Conservation (phyloP, 2,113 vertebrate genomes). For the Syngnathoides biaculeatus region DNA sequence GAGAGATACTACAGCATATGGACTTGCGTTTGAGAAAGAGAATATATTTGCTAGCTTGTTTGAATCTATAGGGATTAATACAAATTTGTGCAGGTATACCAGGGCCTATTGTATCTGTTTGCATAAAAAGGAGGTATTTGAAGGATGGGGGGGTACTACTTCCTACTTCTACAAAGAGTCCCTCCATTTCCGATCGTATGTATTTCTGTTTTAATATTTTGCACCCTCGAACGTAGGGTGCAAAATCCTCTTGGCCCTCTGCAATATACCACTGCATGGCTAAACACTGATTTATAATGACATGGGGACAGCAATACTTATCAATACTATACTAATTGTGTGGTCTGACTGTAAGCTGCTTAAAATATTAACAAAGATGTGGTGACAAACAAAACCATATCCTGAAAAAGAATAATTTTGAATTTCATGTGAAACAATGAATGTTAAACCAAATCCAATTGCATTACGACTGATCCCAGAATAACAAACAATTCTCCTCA, state of each 20-base stretch:
- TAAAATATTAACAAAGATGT: neutral
- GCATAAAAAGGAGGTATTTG: too few relatives aligned
- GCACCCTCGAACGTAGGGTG: too few relatives aligned
- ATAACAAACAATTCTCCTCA: neutral
- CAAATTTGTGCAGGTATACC: neutral
- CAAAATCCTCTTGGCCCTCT: too few relatives aligned
- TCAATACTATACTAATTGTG: too few relatives aligned
- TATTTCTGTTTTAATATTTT: neutral
- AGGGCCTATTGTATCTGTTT: neutral
- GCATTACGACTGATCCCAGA: neutral
- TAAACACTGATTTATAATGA: too few relatives aligned
- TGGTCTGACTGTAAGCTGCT: neutral
- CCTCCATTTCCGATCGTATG: neutral
- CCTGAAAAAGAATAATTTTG: neutral
- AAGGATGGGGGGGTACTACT: neutral
- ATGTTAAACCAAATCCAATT: neutral
- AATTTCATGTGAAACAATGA: neutral
- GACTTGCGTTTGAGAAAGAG: slow-evolving; percentile 8
- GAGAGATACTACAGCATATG: slow-evolving; percentile 9
- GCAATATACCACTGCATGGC: too few relatives aligned
- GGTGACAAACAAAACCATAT: neutral
- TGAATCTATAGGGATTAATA: neutral
- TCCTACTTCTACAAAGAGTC: neutral
- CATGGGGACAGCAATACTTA: too few relatives aligned
- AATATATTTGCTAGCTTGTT: neutral